phyloP scores from a whole-genome alignment of 2,797 vertebrate species.

The Gorsachius magnificus region DNA sequence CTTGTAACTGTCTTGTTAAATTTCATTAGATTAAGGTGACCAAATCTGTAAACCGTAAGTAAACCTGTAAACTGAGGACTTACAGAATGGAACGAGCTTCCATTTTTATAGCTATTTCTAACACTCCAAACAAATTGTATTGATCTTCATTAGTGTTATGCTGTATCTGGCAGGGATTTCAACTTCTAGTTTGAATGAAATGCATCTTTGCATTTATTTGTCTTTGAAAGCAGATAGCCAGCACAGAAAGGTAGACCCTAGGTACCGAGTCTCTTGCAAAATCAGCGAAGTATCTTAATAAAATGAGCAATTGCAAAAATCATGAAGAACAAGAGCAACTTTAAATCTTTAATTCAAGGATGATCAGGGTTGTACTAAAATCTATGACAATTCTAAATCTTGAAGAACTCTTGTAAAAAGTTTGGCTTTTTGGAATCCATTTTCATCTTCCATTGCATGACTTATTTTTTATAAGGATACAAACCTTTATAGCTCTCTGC shows the following conservation, averaged over 20 bases:
- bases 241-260: background rate
- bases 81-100: background rate
- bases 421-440: background rate
- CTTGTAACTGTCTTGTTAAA: background rate
- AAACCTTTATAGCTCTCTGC: background rate
- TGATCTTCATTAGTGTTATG: background rate
- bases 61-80: background rate
- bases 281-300: background rate
- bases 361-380: fast-evolving
- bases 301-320: background rate
- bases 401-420: background rate
- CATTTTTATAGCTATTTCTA: background rate
- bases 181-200: background rate
- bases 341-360: background rate
- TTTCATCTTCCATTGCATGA: background rate
- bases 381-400: background rate
- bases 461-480: background rate
- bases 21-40: background rate
- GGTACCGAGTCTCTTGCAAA: background rate
- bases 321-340: background rate
- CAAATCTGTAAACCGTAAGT: background rate
- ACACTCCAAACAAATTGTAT: background rate
- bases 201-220: background rate
- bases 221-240: background rate
- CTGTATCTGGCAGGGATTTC: background rate